These are phyloP conservation scores for Diarsia dahlii DNA, from an alignment of 2,888 invertebrate genomes.

Conservation along the genomic window DNA sequence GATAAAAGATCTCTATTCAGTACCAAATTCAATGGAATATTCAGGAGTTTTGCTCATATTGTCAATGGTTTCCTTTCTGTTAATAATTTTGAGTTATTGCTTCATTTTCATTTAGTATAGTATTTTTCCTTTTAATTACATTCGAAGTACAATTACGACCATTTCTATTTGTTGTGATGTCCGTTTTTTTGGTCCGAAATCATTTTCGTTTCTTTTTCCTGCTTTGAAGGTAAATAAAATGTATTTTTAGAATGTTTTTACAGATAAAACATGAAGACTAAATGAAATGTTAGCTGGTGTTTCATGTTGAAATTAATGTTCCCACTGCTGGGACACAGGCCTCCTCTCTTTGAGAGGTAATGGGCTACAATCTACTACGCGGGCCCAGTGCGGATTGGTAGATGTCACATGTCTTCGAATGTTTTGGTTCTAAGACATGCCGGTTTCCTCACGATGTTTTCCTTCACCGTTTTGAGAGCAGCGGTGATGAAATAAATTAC, in stretches of 20 bases:
- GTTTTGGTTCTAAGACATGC: too few relatives aligned
- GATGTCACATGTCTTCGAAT: too few relatives aligned
- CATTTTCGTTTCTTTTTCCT: slow-evolving; percentile 5
- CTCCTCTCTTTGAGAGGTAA: too few relatives aligned
- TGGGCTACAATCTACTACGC: too few relatives aligned
- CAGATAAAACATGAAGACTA: slow-evolving; percentile 5
- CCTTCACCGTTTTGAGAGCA: too few relatives aligned
- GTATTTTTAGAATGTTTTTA: not conserved
- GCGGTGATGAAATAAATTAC: too few relatives aligned
- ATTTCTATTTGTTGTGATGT: slow-evolving; percentile 21
- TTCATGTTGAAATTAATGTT: too few relatives aligned
- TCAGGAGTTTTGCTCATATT: slow-evolving; percentile 34
- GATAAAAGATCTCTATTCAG: slow-evolving; percentile 45
- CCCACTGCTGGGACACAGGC: too few relatives aligned
- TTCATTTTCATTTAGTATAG: slow-evolving; percentile 15
- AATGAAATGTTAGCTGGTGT: not conserved
- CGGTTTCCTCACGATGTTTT: too few relatives aligned
- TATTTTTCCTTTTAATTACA: slow-evolving; percentile 33
- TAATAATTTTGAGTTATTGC: slow-evolving; percentile 31
- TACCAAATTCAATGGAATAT: slow-evolving; percentile 39
- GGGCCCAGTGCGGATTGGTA: too few relatives aligned
- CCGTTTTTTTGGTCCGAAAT: slow-evolving; percentile 1
- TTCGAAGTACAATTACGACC: slow-evolving; percentile 20
- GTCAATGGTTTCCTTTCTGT: slow-evolving; percentile 28
- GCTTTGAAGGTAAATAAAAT: slow-evolving; percentile 26